phyloP scores from a whole-genome alignment of 2,888 invertebrate species.

The Catocala fraxini region DNA sequence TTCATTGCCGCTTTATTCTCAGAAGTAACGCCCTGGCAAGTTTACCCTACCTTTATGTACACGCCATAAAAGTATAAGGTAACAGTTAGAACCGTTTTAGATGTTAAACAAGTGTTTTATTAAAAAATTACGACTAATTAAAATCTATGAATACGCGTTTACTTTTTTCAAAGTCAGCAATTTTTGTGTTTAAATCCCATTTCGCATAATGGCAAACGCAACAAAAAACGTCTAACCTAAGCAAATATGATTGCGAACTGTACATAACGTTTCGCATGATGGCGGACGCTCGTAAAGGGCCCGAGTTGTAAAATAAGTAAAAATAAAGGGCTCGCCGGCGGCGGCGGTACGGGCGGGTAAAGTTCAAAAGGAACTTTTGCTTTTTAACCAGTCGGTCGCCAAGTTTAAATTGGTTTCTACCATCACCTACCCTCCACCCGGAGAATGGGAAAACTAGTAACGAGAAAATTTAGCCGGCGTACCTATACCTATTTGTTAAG shows the following conservation, averaged over 20 bases:
- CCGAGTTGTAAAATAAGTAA: constrained; percentile 76
- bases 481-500: constrained; percentile 56
- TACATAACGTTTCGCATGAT: constrained; percentile 69
- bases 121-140: constrained; percentile 28
- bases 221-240: constrained; percentile 49
- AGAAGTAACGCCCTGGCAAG: constrained; percentile 19
- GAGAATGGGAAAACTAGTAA: constrained; percentile 76
- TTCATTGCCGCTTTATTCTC: constrained; percentile 39
- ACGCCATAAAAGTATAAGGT: constrained; percentile 12
- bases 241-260: constrained; percentile 61
- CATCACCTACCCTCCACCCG: constrained; percentile 61
- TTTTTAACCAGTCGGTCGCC: constrained; percentile 82
- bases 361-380: constrained; percentile 81
- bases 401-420: constrained; percentile 84
- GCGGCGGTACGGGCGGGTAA: constrained; percentile 66
- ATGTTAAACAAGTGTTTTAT: constrained; percentile 25
- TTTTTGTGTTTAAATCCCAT: constrained; percentile 37
- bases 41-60: constrained; percentile 19
- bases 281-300: constrained; percentile 73
- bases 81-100: constrained; percentile 18
- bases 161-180: constrained; percentile 14
- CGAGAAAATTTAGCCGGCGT: constrained; percentile 62
- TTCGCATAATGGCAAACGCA: constrained; percentile 39
- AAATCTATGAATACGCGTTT: constrained; percentile 23
- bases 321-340: constrained; percentile 72